Conservation (phyloP, 2,113 vertebrate species). For the Dicrurus megarhynchus region DNA sequence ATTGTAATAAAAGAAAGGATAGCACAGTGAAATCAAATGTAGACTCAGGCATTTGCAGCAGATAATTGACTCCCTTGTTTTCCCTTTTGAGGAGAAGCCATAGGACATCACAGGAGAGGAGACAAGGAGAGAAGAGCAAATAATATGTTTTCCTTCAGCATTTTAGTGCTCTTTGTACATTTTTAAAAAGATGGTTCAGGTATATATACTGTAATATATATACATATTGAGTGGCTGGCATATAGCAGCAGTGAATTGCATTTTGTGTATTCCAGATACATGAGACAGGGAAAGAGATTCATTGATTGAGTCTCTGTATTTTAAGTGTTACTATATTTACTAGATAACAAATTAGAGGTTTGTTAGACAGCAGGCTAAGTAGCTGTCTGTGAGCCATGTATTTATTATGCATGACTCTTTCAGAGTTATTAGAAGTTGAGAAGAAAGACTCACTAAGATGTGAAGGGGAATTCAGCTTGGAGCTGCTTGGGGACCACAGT, state of each 20-base stretch:
- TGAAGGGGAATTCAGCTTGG: neutral
- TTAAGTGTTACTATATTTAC: conserved; percentile 67
- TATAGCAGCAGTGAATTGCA: neutral
- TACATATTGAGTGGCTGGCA: neutral
- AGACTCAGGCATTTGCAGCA: neutral
- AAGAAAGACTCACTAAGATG: neutral
- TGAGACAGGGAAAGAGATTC: neutral
- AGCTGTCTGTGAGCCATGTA: conserved; percentile 43
- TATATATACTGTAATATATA: neutral
- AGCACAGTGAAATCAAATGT: neutral
- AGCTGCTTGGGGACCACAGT: neutral
- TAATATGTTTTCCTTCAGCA: neutral
- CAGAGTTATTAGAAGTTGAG: conserved; percentile 29
- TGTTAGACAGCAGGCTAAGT: conserved; percentile 54
- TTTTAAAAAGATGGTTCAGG: neutral
- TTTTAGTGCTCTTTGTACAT: neutral
- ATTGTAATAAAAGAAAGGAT: neutral
- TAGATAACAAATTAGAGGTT: conserved; percentile 56
- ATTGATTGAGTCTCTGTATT: conserved; percentile 57
- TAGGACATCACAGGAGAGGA: neutral
- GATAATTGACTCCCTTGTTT: neutral
- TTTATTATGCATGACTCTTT: conserved; percentile 47
- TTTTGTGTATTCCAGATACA: neutral
- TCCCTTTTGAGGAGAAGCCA: neutral
- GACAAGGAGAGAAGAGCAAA: neutral